Conservation (phyloP, 2,888 invertebrate genomes). For the Tenthredo livida region DNA sequence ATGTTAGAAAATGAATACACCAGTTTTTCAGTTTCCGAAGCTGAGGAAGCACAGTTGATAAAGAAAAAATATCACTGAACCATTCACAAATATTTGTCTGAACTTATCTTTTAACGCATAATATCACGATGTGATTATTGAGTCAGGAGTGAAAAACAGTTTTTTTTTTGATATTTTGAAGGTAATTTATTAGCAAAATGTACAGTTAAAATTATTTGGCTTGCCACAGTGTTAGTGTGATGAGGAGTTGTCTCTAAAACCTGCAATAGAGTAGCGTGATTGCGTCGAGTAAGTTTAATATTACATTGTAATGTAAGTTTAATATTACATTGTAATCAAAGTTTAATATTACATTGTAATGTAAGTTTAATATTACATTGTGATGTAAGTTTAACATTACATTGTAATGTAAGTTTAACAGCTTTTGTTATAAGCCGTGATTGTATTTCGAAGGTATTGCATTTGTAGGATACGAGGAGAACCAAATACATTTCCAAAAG, state of each 20-base stretch:
- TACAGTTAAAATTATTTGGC: constrained; percentile 78
- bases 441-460: constrained; percentile 71
- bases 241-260: constrained; percentile 76
- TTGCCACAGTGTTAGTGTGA: constrained; percentile 77
- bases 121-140: not conserved
- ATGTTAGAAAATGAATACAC: not conserved
- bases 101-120: not conserved
- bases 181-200: constrained; percentile 76
- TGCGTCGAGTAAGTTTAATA: constrained; percentile 70
- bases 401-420: constrained; percentile 63
- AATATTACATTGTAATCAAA: constrained; percentile 62
- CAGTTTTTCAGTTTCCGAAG: not conserved
- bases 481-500: constrained; percentile 75
- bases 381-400: constrained; percentile 63
- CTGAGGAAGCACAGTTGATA: not conserved
- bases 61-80: not conserved
- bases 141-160: not conserved
- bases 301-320: constrained; percentile 61
- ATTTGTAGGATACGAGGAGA: constrained; percentile 73
- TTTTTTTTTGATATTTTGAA: constrained; percentile 67
- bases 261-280: constrained; percentile 71
- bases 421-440: constrained; percentile 70
- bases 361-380: constrained; percentile 67
- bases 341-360: constrained; percentile 64
- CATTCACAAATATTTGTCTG: not conserved